Base-by-base conservation (phyloP, 2,113 vertebrate genomes). In the Tyrannus savana region DNA sequence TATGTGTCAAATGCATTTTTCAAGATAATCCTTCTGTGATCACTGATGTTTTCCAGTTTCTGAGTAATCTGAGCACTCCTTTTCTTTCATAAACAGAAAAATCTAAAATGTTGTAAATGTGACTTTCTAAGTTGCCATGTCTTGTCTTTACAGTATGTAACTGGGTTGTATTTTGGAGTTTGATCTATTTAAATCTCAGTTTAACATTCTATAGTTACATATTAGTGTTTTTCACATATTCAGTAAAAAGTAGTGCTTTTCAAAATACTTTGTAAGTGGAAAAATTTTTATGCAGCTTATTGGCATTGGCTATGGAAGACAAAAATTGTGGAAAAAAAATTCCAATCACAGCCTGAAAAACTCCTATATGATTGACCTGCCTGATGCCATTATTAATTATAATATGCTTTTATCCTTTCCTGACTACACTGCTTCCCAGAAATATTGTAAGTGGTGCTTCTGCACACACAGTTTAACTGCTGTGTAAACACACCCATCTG, bases 401-500 rank as follows among this genome's bases (percentile, higher is more conserved):
- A 87, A 95, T 93, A 95, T 69, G 66, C 92, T 97, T 96, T 95
- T 92, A 91, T 91, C 63, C 88, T 67, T 94, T 81, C 93, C 84
- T 95, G 94, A 67, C 94, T 91, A 85, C 21, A 27, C 42, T 7
- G 58, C 31, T 98, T 98, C 96, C 97, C 96, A 98, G 97, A 98
- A 97, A 95, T 96, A 95, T 71, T 87, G 60, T 75, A 97, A 97
- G 90, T 76, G 78, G 84, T 90, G 90, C 90, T 93, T 96, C 90
- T 84, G 94, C 81, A 97, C 87, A 97, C 87, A 94, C 92, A 95
- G 76, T 78, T 86, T 77, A 96, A 90, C 56, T 93, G 63, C 90
- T 82, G 28, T 74, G 91, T 94, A 97, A 98, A 98, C 95, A 97
- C 46, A 63, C 19, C 97, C 97, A 97, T 97, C 97, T 98, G 98